These are phyloP conservation scores for Hydrotaea diabolus DNA, from an alignment of 2,888 invertebrate genomes.

Conservation along the genomic window DNA sequence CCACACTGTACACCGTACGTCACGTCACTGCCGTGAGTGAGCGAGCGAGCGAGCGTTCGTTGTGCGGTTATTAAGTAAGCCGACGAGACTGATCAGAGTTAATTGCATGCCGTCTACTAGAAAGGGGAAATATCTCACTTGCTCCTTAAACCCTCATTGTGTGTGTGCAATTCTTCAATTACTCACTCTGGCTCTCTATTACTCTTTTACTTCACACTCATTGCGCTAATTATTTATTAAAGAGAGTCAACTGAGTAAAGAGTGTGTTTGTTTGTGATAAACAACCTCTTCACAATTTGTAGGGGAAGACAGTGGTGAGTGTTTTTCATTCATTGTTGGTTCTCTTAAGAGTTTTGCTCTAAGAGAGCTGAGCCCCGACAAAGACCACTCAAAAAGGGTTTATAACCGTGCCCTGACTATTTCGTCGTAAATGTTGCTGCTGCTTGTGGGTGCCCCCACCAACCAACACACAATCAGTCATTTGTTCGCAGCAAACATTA, in stretches of 20 bases:
- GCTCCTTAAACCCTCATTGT: background rate
- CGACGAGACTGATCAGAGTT: conserved; percentile 28
- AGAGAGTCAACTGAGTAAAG: background rate
- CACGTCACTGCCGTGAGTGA: background rate
- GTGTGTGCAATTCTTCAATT: background rate
- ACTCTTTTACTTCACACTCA: too few species aligned
- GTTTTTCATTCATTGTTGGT: too few species aligned
- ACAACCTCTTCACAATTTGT: background rate
- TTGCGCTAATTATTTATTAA: too few species aligned
- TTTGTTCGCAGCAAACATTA: conserved; percentile 17
- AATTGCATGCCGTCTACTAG: conserved; percentile 14
- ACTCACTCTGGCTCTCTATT: background rate
- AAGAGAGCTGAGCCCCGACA: background rate
- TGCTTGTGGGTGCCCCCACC: conserved; percentile 19
- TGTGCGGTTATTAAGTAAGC: conserved; percentile 15
- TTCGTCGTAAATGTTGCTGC: background rate
- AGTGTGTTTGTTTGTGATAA: background rate
- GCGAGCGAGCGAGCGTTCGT: background rate
- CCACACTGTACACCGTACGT: background rate
- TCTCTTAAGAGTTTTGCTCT: background rate
- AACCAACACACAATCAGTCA: conserved; percentile 16
- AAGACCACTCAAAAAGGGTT: background rate
- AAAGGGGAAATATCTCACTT: conserved; percentile 7
- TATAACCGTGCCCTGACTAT: background rate
- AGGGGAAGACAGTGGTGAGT: background rate